A percentile compares a stretch with the other conserved stretches of the same genome.
Evolutionary conservation across 2,113 vertebrate genomes (phyloP).

Genomic region (Ochotona curzoniae): DNA sequence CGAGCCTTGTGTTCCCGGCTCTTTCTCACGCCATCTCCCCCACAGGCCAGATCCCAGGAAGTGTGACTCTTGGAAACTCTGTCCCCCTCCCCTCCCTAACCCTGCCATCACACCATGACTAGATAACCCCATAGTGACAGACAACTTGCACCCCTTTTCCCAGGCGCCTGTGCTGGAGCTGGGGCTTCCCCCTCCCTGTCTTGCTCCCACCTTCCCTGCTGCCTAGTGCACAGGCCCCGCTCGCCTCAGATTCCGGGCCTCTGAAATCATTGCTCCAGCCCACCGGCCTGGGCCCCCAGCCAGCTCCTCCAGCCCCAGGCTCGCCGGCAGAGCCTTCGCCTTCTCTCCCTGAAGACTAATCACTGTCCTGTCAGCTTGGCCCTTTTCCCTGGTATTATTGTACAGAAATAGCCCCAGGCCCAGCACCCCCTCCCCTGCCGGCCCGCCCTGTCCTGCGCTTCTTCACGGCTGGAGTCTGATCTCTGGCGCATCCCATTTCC

Average conservation of each 20-base stretch:
- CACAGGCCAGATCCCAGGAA: conserved; percentile 67
- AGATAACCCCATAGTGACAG: conserved; percentile 70
- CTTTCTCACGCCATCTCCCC: conserved; percentile 74
- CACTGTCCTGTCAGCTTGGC: conserved; percentile 70
- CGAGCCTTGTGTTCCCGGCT: conserved; percentile 60
- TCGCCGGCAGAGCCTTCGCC: conserved; percentile 60
- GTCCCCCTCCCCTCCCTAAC: background rate
- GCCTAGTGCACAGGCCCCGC: background rate
- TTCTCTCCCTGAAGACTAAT: conserved; percentile 70
- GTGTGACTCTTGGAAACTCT: conserved; percentile 53
- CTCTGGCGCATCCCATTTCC: background rate
- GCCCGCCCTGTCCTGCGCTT: background rate
- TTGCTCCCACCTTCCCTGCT: conserved; percentile 68
- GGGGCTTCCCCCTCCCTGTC: conserved; percentile 46
- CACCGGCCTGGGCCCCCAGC: conserved; percentile 51
- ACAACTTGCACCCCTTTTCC: conserved; percentile 1
- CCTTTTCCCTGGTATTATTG: conserved; percentile 79
- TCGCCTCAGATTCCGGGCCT: conserved; percentile 66
- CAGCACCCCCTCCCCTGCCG: background rate
- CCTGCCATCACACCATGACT: background rate
- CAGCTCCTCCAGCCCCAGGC: conserved; percentile 47
- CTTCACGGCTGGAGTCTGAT: background rate
- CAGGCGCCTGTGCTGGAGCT: conserved; percentile 41
- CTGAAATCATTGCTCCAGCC: conserved; percentile 76
- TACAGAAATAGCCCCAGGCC: conserved; percentile 73